Evolutionary conservation across 2,797 vertebrate species (phyloP).

Genomic region (Enoplosus armatus): DNA sequence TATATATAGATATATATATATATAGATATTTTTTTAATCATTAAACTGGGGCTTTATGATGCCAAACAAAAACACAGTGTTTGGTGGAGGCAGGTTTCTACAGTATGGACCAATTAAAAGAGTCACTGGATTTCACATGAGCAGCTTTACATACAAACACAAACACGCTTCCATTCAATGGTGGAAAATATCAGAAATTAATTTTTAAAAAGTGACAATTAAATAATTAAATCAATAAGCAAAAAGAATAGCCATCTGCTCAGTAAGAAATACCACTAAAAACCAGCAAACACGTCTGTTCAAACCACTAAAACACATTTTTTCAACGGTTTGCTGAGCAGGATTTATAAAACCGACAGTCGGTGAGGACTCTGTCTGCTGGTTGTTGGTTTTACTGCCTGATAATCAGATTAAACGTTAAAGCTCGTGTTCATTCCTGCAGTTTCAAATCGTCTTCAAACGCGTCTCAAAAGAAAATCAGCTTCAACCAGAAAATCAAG

Average conservation of each 20-base stretch:
- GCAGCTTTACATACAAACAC: not conserved
- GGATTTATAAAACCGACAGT: constrained; percentile 42
- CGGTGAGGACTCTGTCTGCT: constrained; percentile 30
- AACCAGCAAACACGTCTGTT: not conserved
- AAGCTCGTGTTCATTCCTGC: constrained; percentile 31
- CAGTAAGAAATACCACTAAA: not conserved
- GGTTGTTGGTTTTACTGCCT: constrained; percentile 63
- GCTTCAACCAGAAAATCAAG: constrained; percentile 28
- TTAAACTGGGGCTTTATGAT: not conserved
- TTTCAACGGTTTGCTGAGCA: too few relatives aligned
- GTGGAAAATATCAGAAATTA: not conserved
- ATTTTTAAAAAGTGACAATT: not conserved
- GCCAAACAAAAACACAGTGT: not conserved
- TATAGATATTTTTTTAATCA: too few relatives aligned
- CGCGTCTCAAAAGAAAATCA: too few relatives aligned
- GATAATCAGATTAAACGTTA: constrained; percentile 64
- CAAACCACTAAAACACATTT: not conserved
- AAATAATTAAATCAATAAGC: not conserved
- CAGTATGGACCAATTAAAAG: not conserved
- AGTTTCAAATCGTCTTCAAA: constrained; percentile 9
- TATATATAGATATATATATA: too few relatives aligned
- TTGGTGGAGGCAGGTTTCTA: not conserved
- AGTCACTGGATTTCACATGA: not conserved
- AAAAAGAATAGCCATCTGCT: not conserved
- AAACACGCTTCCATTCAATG: not conserved